phyloP scores from a whole-genome alignment of 2,888 invertebrate genomes.

The Cantharis rufa region DNA sequence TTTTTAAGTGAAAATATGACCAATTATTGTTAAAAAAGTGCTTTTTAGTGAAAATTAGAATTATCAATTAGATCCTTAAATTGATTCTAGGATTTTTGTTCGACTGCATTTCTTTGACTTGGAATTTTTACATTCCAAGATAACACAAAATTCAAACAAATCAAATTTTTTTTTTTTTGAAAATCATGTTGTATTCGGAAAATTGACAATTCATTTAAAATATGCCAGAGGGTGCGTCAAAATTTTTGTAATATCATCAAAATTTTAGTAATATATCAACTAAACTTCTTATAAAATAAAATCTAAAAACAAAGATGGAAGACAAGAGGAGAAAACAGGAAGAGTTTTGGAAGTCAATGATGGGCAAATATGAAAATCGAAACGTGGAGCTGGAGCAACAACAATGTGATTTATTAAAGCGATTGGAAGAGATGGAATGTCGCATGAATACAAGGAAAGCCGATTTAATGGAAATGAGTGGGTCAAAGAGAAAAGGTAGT shows the following conservation, averaged over 20 bases:
- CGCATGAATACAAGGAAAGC: constrained; percentile 64
- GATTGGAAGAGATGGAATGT: constrained; percentile 63
- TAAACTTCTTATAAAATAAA: background rate
- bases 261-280: background rate
- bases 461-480: background rate
- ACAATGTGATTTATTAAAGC: constrained; percentile 59
- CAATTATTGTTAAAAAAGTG: too few species aligned
- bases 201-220: background rate
- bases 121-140: too few species aligned
- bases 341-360: constrained; percentile 41
- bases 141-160: too few species aligned
- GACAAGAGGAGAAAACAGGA: constrained; percentile 13
- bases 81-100: too few species aligned
- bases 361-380: constrained; percentile 62
- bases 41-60: too few species aligned
- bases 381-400: constrained; percentile 59
- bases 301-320: constrained; percentile 1
- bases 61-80: too few species aligned
- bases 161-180: background rate
- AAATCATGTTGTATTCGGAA: background rate
- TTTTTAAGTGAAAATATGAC: too few species aligned
- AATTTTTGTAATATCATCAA: background rate
- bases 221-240: background rate
- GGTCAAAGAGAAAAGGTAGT: background rate
- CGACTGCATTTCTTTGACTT: too few species aligned